Evolutionary conservation across 2,888 invertebrate species (phyloP), one percentile per base, ranked within the genome.

Genomic region (Orthosia cruda): DNA sequence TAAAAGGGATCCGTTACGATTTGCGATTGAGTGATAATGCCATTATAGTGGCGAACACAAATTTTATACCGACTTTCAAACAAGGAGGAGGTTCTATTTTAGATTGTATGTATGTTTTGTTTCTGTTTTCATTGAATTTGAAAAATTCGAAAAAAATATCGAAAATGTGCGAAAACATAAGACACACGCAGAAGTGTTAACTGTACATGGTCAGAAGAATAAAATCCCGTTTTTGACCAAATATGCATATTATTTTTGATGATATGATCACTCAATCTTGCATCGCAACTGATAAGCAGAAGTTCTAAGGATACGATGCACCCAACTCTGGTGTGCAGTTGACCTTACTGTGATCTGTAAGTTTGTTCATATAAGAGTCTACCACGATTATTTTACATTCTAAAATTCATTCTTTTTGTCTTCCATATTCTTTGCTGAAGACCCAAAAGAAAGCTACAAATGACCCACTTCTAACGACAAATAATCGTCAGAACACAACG

Each of bases 1-100:
- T 89, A 90, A 89, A 83, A 87, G 83, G 84, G 80, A 80, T 80
- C 74, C 78, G 58, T 74, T 67, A 66, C 45, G 57, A 57, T 61
- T 57, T n/a, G 15, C 15, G 55, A 74, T 71, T 72, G 67, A 63
- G 20, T 59, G 58, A 47, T 78, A 45, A 84, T 81, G 71, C 45
- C 66, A 18, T 74, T 40, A 26, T 32, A 47, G 9, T 40, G 40
- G 40, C 40, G 40, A 40, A 40, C 0, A 40, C 40, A 0, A 40
- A 40, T 9, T 40, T 32, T 40, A 9, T 4, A 9, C 9, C 40
- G 9, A 40, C 40, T 9, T 9, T 40, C 40, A 40, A 40, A 40
- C 1, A 40, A 40, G 1, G 40, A 40, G 40, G 40, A 40, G 40
- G 40, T 40, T 40, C 4, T 0, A 40, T 9, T 7, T 40, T 9